Conservation (phyloP, 2,888 invertebrate species). For the Teleogryllus oceanicus region DNA sequence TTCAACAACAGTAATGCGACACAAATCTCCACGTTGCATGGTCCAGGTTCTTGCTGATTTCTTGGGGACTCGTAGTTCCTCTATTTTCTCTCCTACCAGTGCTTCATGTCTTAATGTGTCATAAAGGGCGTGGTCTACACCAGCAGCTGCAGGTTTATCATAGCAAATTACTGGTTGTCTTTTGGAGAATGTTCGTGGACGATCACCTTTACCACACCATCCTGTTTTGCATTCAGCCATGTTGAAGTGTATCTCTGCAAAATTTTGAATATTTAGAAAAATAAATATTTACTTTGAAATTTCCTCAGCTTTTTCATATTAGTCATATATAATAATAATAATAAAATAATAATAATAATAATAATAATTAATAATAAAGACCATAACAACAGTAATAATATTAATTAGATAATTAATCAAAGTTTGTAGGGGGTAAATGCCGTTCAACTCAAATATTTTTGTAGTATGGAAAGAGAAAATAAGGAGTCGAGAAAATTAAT, state of each 20-base stretch:
- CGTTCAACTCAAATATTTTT: no score
- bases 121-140: constrained; percentile 44
- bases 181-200: constrained; percentile 35
- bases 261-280: no score
- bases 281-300: no score
- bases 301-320: no score
- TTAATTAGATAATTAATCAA: no score
- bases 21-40: constrained; percentile 48
- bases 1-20: constrained; percentile 48
- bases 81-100: constrained; percentile 41
- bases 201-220: constrained; percentile 37
- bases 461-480: no score
- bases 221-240: constrained; percentile 27
- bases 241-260: background rate
- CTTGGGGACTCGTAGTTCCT: constrained; percentile 45
- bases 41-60: constrained; percentile 49
- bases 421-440: no score
- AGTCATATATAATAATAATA: no score
- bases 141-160: constrained; percentile 45
- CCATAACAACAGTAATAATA: no score
- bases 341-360: no score
- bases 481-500: no score
- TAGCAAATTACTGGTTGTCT: constrained; percentile 46
- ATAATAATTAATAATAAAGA: no score
- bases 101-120: constrained; percentile 45